Base-by-base conservation (phyloP, 1,140 invertebrate species). In the Ganaspis sp. region DNA sequence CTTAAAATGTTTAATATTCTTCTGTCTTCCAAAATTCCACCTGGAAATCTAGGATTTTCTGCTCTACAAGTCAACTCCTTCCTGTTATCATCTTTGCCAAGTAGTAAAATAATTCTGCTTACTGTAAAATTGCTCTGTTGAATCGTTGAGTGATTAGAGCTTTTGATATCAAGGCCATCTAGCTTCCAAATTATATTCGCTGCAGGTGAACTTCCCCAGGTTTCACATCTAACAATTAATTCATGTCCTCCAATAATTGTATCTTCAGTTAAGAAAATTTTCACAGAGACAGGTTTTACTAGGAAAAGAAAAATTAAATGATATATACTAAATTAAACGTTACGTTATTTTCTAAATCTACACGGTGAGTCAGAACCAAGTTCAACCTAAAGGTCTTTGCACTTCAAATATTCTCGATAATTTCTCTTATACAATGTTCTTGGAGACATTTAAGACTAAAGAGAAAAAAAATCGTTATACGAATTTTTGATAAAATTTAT, bases 1-100 rank as follows among this genome's bases (percentile, higher is more conserved):
- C n/a, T n/a, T n/a, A 38, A 38, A 6, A 38, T 38, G 4, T 9
- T 6, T 76, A 97, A 93, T 76, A 93, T 93, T 86, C 95, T 94
- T 17, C 94, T 94, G 82, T 96, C 95, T 88, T 97, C 95, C 19
- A 96, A 90, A 70, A 94, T 94, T 80, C 95, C 94, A 34, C 95
- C 95, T 19, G 96, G 96, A 86, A 97, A 96, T 91, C 95, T 94
- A 2, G 96, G 95, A 92, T 98, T 98, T 87, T 97, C 95, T n/a
- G 97, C 96, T 77, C 96, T 93, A 86, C 97, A 98, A 54, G 95
- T 95, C 70, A 98, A 93, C 80, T 95, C 93, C 80, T 95, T 95
- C 23, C 95, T 96, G 84, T 97, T 95, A 89, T 98, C 96, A 42
- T 95, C 93, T 78, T 94, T 94, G 26, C 92, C 92, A 26, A 96